These are phyloP conservation scores for Megamerina dolium DNA, from an alignment of 2,888 invertebrate genomes.

Conservation along the genomic window DNA sequence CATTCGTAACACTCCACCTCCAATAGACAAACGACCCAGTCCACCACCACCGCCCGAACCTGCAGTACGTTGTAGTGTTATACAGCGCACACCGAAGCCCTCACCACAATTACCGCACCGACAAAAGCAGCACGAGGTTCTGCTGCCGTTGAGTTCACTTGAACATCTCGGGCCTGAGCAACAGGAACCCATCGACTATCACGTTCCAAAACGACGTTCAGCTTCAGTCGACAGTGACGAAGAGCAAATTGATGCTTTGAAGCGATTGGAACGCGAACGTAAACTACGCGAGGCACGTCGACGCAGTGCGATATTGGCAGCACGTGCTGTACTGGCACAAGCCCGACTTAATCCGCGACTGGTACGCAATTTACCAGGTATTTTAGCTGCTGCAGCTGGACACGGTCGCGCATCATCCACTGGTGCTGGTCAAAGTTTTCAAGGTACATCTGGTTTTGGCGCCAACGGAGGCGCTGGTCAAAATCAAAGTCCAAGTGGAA, in stretches of 20 bases:
- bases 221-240: slow-evolving; percentile 40
- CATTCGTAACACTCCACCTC: slow-evolving; percentile 52
- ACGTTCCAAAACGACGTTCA: slow-evolving; percentile 68
- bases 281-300: slow-evolving; percentile 63
- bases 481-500: slow-evolving; percentile 53
- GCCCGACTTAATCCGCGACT: slow-evolving; percentile 39
- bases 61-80: slow-evolving; percentile 71
- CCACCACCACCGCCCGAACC: slow-evolving; percentile 63
- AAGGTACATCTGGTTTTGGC: slow-evolving; percentile 34
- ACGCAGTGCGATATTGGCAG: slow-evolving; percentile 60
- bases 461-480: slow-evolving; percentile 22
- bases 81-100: slow-evolving; percentile 67
- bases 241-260: slow-evolving; percentile 28
- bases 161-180: slow-evolving; percentile 61
- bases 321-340: slow-evolving; percentile 39
- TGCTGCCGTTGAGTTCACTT: slow-evolving; percentile 52
- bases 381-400: slow-evolving; percentile 70
- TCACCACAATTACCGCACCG: slow-evolving; percentile 30
- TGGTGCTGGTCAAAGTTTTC: slow-evolving; percentile 47
- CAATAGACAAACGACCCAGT: slow-evolving; percentile 47
- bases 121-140: slow-evolving; percentile 45
- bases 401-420: slow-evolving; percentile 65
- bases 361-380: slow-evolving; percentile 57
- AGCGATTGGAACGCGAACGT: slow-evolving; percentile 53
- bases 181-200: slow-evolving; percentile 85